phyloP scores from a whole-genome alignment of 1,140 invertebrate genomes.

The Charaxes varanes region DNA sequence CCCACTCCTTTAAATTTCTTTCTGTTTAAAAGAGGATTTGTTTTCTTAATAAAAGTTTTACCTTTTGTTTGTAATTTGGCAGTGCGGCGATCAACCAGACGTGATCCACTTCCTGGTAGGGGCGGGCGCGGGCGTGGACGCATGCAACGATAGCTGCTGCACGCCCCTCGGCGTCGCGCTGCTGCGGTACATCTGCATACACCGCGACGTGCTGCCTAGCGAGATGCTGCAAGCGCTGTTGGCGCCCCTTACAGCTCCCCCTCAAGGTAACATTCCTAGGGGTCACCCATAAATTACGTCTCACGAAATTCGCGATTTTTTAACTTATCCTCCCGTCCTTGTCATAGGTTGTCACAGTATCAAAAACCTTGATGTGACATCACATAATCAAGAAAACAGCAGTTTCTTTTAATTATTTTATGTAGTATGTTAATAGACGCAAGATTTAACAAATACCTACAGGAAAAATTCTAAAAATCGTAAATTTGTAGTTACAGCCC shows the following conservation, averaged over 20 bases:
- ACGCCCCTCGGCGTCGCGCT: slow-evolving; percentile 65
- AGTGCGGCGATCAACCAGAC: slow-evolving; percentile 48
- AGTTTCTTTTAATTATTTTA: too few species aligned
- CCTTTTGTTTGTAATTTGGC: too few species aligned
- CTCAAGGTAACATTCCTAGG: slow-evolving; percentile 22
- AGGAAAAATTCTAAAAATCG: too few species aligned
- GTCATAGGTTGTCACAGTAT: too few species aligned
- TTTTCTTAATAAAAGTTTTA: too few species aligned
- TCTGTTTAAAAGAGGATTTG: too few species aligned
- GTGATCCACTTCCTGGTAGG: slow-evolving; percentile 57
- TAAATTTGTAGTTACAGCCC: too few species aligned
- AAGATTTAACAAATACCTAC: too few species aligned
- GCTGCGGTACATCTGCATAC: slow-evolving; percentile 47
- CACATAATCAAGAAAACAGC: too few species aligned
- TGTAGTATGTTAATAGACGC: too few species aligned
- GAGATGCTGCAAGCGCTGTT: slow-evolving; percentile 51
- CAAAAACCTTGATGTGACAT: too few species aligned
- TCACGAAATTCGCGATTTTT: background rate
- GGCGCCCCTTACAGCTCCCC: slow-evolving; percentile 27
- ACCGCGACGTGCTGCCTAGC: slow-evolving; percentile 44
- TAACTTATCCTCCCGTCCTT: background rate
- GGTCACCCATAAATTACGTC: background rate
- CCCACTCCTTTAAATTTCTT: too few species aligned
- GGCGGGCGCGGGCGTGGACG: slow-evolving; percentile 64
- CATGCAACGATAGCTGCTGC: slow-evolving; percentile 70